Percentiles rank a stretch among this genome's conserved stretches.
These are phyloP conservation scores for Pituophis catenifer DNA, from an alignment of 2,113 vertebrate species.

Conservation along the genomic window DNA sequence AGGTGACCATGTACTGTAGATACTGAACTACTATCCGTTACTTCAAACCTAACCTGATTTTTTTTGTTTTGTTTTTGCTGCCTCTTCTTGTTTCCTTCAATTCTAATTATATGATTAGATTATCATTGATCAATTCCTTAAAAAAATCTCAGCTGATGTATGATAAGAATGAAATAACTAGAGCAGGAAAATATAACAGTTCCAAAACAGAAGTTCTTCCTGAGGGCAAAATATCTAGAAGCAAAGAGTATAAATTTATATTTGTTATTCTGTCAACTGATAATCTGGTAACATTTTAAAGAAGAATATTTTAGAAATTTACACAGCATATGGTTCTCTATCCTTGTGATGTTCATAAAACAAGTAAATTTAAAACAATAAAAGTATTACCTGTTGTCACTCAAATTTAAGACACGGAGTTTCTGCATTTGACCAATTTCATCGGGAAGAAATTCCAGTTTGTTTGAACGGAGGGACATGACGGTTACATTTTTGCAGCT, in stretches of 20 bases:
- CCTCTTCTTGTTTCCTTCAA: not conserved
- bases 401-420: conserved; percentile 92
- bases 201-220: not conserved
- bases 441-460: conserved; percentile 95
- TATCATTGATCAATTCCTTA: not conserved
- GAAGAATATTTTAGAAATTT: not conserved
- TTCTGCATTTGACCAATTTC: conserved; percentile 99
- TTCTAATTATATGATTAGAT: not conserved
- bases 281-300: not conserved
- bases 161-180: not conserved
- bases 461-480: conserved; percentile 97
- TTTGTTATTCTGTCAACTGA: not conserved
- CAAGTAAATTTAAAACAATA: not conserved
- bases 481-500: conserved; percentile 97
- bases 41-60: not conserved
- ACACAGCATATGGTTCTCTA: not conserved
- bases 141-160: not conserved
- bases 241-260: not conserved
- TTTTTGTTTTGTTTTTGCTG: not conserved
- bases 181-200: not conserved
- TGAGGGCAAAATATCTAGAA: not conserved
- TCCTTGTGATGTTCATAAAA: not conserved
- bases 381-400: conserved; percentile 90
- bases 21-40: not conserved
- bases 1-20: not conserved